These are phyloP conservation scores for Nemapogon koenigi DNA, from an alignment of 2,888 invertebrate species.

Conservation along the genomic window DNA sequence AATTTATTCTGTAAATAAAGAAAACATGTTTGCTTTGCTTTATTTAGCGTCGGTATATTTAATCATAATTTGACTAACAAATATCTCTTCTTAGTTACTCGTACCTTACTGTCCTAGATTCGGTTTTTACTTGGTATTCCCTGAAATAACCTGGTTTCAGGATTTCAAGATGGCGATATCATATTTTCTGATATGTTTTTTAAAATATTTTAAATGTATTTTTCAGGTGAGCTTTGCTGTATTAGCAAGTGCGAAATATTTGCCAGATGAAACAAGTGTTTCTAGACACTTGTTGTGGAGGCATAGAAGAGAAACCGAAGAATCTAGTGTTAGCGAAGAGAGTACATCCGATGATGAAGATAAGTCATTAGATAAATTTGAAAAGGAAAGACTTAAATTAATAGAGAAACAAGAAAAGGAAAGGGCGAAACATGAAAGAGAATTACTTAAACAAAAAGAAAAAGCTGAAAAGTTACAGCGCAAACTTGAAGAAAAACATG, in stretches of 20 bases:
- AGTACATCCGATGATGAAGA: slow-evolving; percentile 20
- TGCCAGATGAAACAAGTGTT: slow-evolving; percentile 36
- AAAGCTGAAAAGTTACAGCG: slow-evolving; percentile 15
- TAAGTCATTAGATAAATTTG: slow-evolving; percentile 21
- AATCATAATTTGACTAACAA: too few relatives aligned
- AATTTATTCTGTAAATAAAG: too few relatives aligned
- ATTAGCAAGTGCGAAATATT: slow-evolving; percentile 45
- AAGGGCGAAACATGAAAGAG: slow-evolving; percentile 21
- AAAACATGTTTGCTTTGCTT: too few relatives aligned
- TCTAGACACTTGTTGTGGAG: slow-evolving; percentile 26
- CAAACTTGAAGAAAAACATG: slow-evolving; percentile 16
- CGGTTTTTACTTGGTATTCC: too few relatives aligned
- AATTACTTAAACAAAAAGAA: slow-evolving; percentile 22
- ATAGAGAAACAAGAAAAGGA: slow-evolving; percentile 22
- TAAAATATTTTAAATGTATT: slow-evolving; percentile 13
- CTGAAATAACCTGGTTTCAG: too few relatives aligned
- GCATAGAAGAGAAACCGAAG: slow-evolving; percentile 22
- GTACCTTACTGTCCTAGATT: too few relatives aligned
- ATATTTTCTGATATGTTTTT: slow-evolving; percentile 5
- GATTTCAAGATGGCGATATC: too few relatives aligned
- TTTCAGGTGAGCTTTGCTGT: slow-evolving; percentile 42
- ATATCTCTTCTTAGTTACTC: too few relatives aligned
- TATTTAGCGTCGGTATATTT: too few relatives aligned
- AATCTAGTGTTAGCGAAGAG: slow-evolving; percentile 13
- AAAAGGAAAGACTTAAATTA: slow-evolving; percentile 26